Conservation (phyloP, 2,888 invertebrate species). For the Tinea trinotella region DNA sequence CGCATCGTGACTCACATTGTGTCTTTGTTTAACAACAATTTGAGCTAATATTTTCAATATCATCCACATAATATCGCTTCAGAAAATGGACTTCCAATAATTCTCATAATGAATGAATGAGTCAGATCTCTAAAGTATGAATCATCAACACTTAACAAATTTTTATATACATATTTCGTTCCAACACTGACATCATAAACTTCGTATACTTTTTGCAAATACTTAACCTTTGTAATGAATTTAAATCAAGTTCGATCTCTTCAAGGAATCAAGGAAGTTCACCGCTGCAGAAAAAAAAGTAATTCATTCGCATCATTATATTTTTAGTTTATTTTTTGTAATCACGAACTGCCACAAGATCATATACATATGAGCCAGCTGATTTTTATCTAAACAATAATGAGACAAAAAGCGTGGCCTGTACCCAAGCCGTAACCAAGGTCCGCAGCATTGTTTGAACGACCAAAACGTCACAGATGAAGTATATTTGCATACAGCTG, state of each 20-base stretch:
- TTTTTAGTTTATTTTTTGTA: not conserved
- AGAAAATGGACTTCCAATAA: no score
- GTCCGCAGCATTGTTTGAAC: constrained; percentile 31
- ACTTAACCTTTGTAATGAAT: constrained; percentile 7
- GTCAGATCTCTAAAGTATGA: no score
- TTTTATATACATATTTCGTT: not conserved
- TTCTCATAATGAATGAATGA: no score
- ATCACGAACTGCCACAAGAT: constrained; percentile 35
- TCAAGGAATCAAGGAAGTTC: constrained; percentile 55
- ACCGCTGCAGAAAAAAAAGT: not conserved
- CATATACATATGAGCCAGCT: constrained; percentile 43
- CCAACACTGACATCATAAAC: constrained; percentile 7
- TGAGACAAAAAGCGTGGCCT: constrained; percentile 47
- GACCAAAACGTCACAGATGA: not conserved
- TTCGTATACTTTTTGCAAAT: not conserved
- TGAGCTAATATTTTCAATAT: not conserved
- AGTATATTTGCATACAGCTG: not conserved
- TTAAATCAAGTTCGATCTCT: constrained; percentile 25
- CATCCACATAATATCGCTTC: no score
- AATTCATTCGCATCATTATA: not conserved
- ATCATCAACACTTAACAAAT: not conserved
- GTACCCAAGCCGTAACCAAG: constrained; percentile 40
- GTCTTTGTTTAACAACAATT: not conserved
- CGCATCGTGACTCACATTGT: not conserved
- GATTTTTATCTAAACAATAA: constrained; percentile 44